Percentiles rank a stretch among this genome's conserved stretches.
These are phyloP conservation scores for Chaenocephalus aceratus DNA, from an alignment of 2,113 vertebrate genomes.

Conservation along the genomic window DNA sequence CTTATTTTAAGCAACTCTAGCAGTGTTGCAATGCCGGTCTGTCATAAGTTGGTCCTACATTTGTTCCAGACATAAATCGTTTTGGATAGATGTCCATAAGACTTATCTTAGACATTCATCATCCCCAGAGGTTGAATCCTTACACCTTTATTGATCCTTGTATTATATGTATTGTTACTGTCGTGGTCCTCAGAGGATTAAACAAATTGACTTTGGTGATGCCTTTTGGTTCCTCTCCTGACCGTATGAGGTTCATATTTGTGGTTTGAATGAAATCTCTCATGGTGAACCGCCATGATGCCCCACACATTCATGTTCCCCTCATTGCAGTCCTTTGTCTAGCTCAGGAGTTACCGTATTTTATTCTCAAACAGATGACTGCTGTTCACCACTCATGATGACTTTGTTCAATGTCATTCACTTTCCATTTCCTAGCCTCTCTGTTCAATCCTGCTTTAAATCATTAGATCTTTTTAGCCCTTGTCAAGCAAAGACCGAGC, in stretches of 20 bases:
- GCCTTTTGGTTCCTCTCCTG: not conserved
- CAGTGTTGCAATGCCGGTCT: not conserved
- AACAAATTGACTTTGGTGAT: not conserved
- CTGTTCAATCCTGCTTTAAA: constrained; percentile 9
- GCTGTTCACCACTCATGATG: constrained; percentile 15
- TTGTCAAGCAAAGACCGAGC: constrained; percentile 37
- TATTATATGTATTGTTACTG: not conserved
- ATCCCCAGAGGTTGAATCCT: not conserved
- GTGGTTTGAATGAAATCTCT: not conserved
- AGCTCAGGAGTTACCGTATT: constrained; percentile 3
- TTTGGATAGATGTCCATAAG: no score
- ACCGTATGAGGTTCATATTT: not conserved
- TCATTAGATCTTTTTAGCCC: not conserved
- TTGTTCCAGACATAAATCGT: not conserved
- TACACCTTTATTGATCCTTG: not conserved
- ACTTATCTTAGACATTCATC: not conserved
- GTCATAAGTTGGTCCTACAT: not conserved
- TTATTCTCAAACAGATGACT: constrained; percentile 30
- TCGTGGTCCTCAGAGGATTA: constrained; percentile 1
- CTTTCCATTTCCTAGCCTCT: constrained; percentile 27
- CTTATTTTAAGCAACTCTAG: not conserved
- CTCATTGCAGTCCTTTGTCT: not conserved
- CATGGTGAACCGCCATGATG: not conserved
- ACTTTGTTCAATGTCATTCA: constrained; percentile 38
- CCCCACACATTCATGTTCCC: not conserved